Percentiles rank a stretch among this genome's conserved stretches.
phyloP scores from a whole-genome alignment of 2,113 vertebrate genomes.

The Himantopus leucocephalus region DNA sequence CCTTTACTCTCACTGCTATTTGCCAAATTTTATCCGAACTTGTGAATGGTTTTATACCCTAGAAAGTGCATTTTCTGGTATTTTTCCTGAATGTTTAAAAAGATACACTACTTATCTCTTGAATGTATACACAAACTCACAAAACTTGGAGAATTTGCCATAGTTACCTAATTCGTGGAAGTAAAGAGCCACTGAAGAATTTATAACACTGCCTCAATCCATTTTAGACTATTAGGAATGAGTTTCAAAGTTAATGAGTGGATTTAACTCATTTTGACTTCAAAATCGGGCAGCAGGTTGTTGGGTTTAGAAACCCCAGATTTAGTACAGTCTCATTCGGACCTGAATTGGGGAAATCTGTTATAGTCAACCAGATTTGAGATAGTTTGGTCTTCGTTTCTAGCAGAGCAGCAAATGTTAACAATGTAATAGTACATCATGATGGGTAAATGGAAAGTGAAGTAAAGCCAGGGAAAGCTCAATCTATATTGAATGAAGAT shows the following conservation, averaged over 20 bases:
- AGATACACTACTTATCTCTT: background rate
- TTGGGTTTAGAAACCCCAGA: background rate
- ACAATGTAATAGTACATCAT: background rate
- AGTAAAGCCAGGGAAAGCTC: background rate
- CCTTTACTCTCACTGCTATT: background rate
- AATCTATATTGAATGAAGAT: background rate
- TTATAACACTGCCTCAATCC: background rate
- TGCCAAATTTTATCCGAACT: background rate
- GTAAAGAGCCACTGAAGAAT: background rate
- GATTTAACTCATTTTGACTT: background rate
- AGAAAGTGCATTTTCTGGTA: background rate
- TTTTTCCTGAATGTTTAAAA: background rate
- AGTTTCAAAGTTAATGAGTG: background rate
- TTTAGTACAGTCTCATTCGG: background rate
- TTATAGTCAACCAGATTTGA: background rate
- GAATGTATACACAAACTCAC: background rate
- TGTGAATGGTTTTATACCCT: background rate
- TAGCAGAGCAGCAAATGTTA: background rate
- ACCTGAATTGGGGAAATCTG: background rate
- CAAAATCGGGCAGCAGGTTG: background rate
- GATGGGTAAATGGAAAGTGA: conserved; percentile 8
- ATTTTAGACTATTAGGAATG: background rate
- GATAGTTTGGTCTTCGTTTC: background rate
- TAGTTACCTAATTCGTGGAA: background rate
- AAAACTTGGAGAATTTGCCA: background rate